Percentiles rank a stretch among this genome's conserved stretches.
Conservation (phyloP, 2,113 vertebrate species). For the Pseudopipra pipra region DNA sequence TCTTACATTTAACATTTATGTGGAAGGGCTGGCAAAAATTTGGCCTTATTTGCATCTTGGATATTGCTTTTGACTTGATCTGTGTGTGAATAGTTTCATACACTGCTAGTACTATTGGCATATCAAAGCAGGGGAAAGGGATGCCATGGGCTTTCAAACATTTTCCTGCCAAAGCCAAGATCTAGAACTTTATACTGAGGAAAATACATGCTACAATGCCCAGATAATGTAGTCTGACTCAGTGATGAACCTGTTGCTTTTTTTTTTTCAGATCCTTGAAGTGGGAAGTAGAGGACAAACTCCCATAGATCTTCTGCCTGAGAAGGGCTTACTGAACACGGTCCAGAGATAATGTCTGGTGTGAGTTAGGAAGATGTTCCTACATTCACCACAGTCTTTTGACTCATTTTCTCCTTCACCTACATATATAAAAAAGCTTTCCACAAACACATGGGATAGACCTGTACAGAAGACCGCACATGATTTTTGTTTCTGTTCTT, state of each 20-base stretch:
- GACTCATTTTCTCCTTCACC: neutral
- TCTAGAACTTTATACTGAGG: neutral
- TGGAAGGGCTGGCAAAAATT: neutral
- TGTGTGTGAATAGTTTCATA: neutral
- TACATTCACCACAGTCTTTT: neutral
- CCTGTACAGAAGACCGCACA: neutral
- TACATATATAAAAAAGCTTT: neutral
- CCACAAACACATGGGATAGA: neutral
- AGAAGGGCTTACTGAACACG: neutral
- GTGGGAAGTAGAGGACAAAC: neutral
- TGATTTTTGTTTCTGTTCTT: neutral
- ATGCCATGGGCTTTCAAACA: neutral
- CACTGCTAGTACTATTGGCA: neutral
- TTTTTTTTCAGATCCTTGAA: neutral
- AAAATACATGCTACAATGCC: neutral
- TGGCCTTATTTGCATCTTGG: neutral
- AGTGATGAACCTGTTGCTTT: neutral
- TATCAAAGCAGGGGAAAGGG: neutral
- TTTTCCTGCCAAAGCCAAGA: neutral
- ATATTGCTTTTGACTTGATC: neutral
- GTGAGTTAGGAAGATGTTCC: neutral
- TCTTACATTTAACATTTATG: neutral
- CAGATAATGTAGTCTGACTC: neutral
- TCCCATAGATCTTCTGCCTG: neutral
- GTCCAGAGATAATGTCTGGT: neutral